Base-by-base conservation (phyloP, 2,888 invertebrate genomes). In the Carcina quercana region DNA sequence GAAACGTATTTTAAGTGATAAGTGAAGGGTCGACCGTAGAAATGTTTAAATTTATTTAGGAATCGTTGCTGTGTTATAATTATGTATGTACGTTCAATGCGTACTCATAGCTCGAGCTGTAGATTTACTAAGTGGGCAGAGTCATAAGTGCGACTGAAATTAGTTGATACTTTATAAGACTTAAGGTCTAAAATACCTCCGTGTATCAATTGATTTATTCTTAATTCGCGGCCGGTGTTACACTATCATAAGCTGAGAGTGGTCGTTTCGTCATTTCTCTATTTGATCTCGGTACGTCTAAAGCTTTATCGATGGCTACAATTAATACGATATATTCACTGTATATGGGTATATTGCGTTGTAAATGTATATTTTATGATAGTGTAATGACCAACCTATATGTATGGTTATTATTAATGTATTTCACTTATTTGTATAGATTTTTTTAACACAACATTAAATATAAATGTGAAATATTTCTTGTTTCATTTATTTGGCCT, bases 371-470 rank as follows among this genome's bases (percentile, higher is more conserved):
- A n/a, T n/a, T n/a, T 37, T 51, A 51, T 55, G 60, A 53, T 62
- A 67, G 69, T 67, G 67, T 64, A 61, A 62, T 48, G n/a, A 57
- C 62, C 61, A 64, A 62, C 45, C 46, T 13, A 47, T 64, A 63
- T 62, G 62, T 72, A 74, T 59, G 68, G 65, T 74, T 78, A 79
- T 64, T 57, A 70, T 72, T 72, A 75, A 69, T 70, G 67, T 76
- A 73, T 75, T 78, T 79, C 82, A 82, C 80, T 75, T 78, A 82
- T 73, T 78, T 82, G 79, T 82, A 82, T 75, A 80, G 71, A 69
- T 72, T 76, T 82, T 74, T 80, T 82, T 80, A 82, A 82, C 78
- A 80, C 80, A 79, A 78, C 75, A 82, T 74, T 82, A 82, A 80
- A 80, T 75, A 78, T 82, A 75, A 80, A 75, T 83, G 82, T 80